Percentiles rank a stretch among this genome's conserved stretches.
Conservation (phyloP, 2,113 vertebrate genomes). For the Antigone vipio region DNA sequence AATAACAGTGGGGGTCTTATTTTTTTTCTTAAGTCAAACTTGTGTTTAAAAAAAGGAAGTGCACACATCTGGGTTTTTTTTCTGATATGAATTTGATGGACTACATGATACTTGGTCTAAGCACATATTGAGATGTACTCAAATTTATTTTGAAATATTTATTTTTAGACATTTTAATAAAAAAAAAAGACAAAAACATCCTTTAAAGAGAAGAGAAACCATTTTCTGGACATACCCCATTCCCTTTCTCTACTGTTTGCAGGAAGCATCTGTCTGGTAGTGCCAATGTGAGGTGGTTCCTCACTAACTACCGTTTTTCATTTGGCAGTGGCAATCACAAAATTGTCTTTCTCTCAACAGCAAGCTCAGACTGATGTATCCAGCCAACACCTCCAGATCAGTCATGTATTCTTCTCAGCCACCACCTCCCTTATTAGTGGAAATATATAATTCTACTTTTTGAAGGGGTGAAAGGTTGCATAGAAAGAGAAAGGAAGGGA, state of each 20-base stretch:
- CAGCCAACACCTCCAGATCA: background rate
- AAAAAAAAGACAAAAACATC: background rate
- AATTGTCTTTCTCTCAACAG: background rate
- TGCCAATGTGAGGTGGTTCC: background rate
- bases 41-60: background rate
- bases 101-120: background rate
- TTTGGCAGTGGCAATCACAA: fast-evolving
- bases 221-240: background rate
- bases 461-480: background rate
- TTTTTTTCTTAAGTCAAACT: background rate
- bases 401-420: background rate
- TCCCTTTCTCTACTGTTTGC: background rate
- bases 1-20: background rate
- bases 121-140: background rate
- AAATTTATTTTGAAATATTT: background rate
- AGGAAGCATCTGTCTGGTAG: background rate
- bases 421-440: background rate
- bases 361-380: background rate
- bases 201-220: background rate
- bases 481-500: background rate
- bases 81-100: background rate
- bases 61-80: background rate
- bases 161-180: background rate
- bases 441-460: background rate
- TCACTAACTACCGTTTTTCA: background rate